A percentile compares a stretch with the other conserved stretches of the same genome.
These are phyloP conservation scores for Autographa gamma DNA, from an alignment of 2,888 invertebrate genomes.

Conservation along the genomic window DNA sequence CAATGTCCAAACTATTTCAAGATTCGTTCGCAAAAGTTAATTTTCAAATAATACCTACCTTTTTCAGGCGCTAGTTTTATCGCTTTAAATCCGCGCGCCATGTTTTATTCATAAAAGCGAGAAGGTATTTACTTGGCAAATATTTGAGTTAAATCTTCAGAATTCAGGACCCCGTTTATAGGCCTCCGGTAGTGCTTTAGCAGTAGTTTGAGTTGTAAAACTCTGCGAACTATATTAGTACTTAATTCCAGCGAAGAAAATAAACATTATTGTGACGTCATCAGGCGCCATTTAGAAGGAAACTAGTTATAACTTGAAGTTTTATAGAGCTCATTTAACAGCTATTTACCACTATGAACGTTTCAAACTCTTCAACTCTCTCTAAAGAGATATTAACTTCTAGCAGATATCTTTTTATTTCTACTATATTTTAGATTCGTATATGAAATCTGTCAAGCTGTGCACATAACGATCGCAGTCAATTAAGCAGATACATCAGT, in stretches of 20 bases:
- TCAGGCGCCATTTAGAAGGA: background rate
- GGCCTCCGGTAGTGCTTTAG: conserved; percentile 10
- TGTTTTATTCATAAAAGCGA: conserved; percentile 48
- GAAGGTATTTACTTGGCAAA: conserved; percentile 34
- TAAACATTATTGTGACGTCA: background rate
- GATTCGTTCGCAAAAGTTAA: conserved; percentile 32
- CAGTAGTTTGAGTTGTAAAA: background rate
- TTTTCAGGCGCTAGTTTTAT: conserved; percentile 51
- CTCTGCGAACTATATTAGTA: background rate
- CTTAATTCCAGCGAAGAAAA: conserved; percentile 8
- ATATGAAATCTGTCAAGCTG: conserved; percentile 34
- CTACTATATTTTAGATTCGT: background rate
- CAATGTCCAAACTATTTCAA: conserved; percentile 31
- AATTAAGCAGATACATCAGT: conserved; percentile 49
- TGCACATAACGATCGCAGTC: conserved; percentile 38
- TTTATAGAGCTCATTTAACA: no score
- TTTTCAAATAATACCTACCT: conserved; percentile 44
- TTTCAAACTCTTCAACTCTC: no score
- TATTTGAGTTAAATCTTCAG: conserved; percentile 34
- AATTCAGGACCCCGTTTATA: conserved; percentile 29
- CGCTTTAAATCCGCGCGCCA: conserved; percentile 46
- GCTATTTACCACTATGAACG: no score
- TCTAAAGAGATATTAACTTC: no score
- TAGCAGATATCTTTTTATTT: no score
- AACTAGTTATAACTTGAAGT: background rate